Conservation (phyloP, 2,888 invertebrate genomes). For the Cantharis rustica region DNA sequence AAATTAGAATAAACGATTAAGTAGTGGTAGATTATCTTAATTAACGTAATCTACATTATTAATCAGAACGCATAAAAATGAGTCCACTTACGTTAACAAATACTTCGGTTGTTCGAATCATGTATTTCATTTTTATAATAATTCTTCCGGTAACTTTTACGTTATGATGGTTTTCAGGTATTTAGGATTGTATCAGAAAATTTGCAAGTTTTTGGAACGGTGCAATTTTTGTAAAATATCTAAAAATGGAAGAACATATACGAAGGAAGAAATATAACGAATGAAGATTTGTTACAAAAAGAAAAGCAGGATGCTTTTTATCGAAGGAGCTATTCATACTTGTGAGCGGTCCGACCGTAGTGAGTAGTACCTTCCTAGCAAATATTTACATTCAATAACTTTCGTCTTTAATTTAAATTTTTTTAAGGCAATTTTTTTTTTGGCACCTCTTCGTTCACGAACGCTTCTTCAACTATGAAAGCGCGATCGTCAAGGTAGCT, state of each 20-base stretch:
- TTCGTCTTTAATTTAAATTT: no score
- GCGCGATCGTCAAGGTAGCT: no score
- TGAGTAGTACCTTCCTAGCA: background rate
- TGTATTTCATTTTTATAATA: background rate
- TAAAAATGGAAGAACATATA: background rate
- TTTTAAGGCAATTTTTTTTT: no score
- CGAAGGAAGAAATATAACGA: background rate
- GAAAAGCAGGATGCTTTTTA: background rate
- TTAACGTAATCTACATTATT: no score
- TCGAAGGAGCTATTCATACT: background rate
- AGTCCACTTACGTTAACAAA: no score
- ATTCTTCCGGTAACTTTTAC: background rate
- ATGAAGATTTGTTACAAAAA: background rate
- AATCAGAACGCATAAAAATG: no score
- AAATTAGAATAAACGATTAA: no score
- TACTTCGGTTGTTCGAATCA: background rate
- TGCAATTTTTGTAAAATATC: background rate
- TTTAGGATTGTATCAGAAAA: background rate
- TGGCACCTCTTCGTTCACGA: conserved; percentile 38
- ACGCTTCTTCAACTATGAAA: conserved; percentile 27
- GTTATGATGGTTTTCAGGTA: background rate
- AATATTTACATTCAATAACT: background rate
- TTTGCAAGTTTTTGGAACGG: background rate
- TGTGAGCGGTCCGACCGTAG: background rate
- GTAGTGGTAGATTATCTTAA: no score